A percentile compares a stretch with the other conserved stretches of the same genome.
Conservation (phyloP, 2,888 invertebrate species). For the Atherix ibis region DNA sequence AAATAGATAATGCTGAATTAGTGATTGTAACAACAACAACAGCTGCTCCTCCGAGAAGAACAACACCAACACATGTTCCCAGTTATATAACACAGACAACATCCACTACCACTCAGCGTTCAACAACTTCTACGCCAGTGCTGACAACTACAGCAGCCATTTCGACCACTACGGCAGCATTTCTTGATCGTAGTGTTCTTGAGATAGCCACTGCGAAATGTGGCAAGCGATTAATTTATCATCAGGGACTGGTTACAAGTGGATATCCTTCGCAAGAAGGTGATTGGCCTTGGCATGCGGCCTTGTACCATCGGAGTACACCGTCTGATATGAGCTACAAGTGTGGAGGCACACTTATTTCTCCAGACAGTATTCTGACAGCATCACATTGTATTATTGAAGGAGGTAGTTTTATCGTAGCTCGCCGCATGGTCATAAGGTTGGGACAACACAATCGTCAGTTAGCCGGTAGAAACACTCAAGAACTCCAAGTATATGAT, state of each 20-base stretch:
- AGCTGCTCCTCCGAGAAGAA: too few relatives aligned
- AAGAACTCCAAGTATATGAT: constrained; percentile 18
- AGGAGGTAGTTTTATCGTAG: constrained; percentile 19
- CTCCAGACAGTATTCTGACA: constrained; percentile 25
- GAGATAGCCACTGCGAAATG: constrained; percentile 3
- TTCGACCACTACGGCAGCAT: too few relatives aligned
- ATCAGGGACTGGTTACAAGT: constrained; percentile 22
- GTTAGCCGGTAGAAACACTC: constrained; percentile 23
- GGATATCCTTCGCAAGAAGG: constrained; percentile 27
- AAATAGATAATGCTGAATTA: too few relatives aligned
- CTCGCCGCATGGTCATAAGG: constrained; percentile 22
- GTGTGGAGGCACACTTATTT: constrained; percentile 31
- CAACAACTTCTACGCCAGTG: too few relatives aligned
- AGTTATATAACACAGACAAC: too few relatives aligned
- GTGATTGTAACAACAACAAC: too few relatives aligned
- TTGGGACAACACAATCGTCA: constrained; percentile 29
- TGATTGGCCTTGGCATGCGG: constrained; percentile 35
- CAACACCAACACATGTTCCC: too few relatives aligned
- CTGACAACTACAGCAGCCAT: too few relatives aligned
- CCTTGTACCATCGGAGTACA: constrained; percentile 18
- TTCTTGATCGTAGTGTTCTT: too few relatives aligned
- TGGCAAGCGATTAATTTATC: constrained; percentile 8
- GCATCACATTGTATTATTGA: constrained; percentile 22
- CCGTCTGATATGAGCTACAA: constrained; percentile 13
- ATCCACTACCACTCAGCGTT: too few relatives aligned